These are phyloP conservation scores for Periplaneta americana DNA, from an alignment of 1,140 invertebrate genomes.

Conservation along the genomic window DNA sequence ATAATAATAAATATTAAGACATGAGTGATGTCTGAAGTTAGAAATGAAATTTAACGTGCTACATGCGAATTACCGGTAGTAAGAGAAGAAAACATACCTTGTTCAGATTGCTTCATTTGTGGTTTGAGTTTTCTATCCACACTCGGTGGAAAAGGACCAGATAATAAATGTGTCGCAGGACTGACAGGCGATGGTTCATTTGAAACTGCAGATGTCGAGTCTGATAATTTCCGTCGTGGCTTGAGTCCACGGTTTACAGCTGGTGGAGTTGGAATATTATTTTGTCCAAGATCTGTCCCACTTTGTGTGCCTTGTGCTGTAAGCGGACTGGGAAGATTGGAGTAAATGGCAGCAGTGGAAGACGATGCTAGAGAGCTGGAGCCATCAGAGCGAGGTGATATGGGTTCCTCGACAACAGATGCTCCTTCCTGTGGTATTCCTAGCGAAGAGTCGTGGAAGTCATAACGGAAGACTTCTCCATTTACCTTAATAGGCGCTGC, in stretches of 20 bases:
- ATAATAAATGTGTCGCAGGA: slow-evolving; percentile 10
- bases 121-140: slow-evolving; percentile 51
- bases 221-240: slow-evolving; percentile 57
- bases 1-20: too few species aligned
- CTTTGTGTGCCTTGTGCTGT: slow-evolving; percentile 34
- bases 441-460: slow-evolving; percentile 39
- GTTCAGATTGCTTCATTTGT: slow-evolving; percentile 13
- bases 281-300: slow-evolving; percentile 25
- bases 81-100: neutral
- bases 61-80: too few species aligned
- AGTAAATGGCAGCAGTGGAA: slow-evolving; percentile 46
- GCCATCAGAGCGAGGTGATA: slow-evolving; percentile 48
- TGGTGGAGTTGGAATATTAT: slow-evolving; percentile 53
- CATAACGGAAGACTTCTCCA: slow-evolving; percentile 51
- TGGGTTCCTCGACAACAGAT: slow-evolving; percentile 37
- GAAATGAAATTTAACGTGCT: too few species aligned
- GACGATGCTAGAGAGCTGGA: slow-evolving; percentile 26
- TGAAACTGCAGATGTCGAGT: slow-evolving; percentile 37
- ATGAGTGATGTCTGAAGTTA: too few species aligned
- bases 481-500: slow-evolving; percentile 52
- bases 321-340: slow-evolving; percentile 50
- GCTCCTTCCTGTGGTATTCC: slow-evolving; percentile 15
- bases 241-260: slow-evolving; percentile 73
- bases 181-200: slow-evolving; percentile 30
- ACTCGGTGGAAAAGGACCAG: slow-evolving; percentile 40